phyloP scores from a whole-genome alignment of 1,140 invertebrate genomes.

The Globodera ellingtonae region DNA sequence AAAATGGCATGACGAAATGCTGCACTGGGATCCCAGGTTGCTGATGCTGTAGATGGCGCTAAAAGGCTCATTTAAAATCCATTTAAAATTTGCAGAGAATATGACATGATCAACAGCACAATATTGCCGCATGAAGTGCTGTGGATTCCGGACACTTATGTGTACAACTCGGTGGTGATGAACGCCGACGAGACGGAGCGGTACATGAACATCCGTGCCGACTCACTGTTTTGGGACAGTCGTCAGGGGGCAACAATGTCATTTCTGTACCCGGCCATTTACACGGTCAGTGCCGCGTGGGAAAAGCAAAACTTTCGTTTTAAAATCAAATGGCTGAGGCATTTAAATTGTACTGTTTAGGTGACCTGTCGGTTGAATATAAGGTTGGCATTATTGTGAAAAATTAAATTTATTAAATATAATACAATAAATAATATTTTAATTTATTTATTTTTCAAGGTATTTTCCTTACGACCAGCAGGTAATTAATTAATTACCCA shows the following conservation, averaged over 20 bases:
- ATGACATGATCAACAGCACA: constrained; percentile 58
- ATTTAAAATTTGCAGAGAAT: constrained; percentile 36
- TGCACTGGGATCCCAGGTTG: constrained; percentile 53
- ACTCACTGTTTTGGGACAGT: constrained; percentile 55
- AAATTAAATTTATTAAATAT: constrained; percentile 25
- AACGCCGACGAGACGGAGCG: constrained; percentile 61
- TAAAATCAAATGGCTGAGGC: neutral
- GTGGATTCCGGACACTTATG: constrained; percentile 63
- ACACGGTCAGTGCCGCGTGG: constrained; percentile 15
- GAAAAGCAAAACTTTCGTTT: neutral
- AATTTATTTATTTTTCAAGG: constrained; percentile 16
- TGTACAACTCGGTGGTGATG: constrained; percentile 64
- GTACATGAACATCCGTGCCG: constrained; percentile 63
- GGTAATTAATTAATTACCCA: constrained; percentile 4
- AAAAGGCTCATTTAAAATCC: neutral
- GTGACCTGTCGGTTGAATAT: constrained; percentile 63
- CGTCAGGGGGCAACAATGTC: constrained; percentile 55
- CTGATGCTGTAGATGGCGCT: neutral
- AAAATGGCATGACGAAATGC: constrained; percentile 62
- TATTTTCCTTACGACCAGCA: constrained; percentile 64
- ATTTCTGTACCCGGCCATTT: constrained; percentile 60
- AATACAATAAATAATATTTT: constrained; percentile 11
- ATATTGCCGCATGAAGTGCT: constrained; percentile 59
- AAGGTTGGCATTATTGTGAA: constrained; percentile 33
- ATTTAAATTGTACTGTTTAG: neutral